Percentiles rank a stretch among this genome's conserved stretches.
These are phyloP conservation scores for Glaucidium brasilianum DNA, from an alignment of 2,113 vertebrate species.

Conservation along the genomic window DNA sequence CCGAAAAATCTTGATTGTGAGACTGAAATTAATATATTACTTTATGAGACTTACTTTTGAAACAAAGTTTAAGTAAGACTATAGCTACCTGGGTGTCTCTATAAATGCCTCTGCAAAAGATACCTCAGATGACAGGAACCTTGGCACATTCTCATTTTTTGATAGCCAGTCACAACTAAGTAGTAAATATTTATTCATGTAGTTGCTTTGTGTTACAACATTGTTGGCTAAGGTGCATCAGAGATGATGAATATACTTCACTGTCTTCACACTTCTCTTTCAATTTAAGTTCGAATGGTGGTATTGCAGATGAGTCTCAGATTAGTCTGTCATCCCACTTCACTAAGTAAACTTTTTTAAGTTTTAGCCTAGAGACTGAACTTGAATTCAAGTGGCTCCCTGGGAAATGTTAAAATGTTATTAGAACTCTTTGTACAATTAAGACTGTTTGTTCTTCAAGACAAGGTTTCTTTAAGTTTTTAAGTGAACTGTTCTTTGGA, in stretches of 20 bases:
- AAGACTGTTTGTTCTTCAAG: not conserved
- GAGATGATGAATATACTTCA: not conserved
- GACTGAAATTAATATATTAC: not conserved
- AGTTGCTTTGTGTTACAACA: not conserved
- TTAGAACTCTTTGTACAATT: not conserved
- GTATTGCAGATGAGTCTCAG: not conserved
- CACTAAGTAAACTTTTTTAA: not conserved
- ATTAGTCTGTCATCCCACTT: not conserved
- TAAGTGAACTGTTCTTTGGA: not conserved
- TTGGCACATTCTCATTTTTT: not conserved
- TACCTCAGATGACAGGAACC: not conserved
- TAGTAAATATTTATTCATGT: not conserved
- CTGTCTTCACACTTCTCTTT: not conserved
- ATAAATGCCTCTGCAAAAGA: not conserved
- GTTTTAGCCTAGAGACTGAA: not conserved
- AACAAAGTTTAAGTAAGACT: not conserved
- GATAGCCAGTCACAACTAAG: not conserved
- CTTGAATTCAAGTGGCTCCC: not conserved
- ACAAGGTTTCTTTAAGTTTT: not conserved
- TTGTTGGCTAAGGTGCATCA: not conserved
- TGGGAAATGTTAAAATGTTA: not conserved
- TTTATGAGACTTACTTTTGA: not conserved
- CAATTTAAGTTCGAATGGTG: not conserved
- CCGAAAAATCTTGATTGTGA: not conserved
- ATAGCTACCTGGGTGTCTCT: not conserved